Evolutionary conservation across 2,888 invertebrate species (phyloP), one percentile per base, ranked within the genome.

Genomic region (Troides aeacus): DNA sequence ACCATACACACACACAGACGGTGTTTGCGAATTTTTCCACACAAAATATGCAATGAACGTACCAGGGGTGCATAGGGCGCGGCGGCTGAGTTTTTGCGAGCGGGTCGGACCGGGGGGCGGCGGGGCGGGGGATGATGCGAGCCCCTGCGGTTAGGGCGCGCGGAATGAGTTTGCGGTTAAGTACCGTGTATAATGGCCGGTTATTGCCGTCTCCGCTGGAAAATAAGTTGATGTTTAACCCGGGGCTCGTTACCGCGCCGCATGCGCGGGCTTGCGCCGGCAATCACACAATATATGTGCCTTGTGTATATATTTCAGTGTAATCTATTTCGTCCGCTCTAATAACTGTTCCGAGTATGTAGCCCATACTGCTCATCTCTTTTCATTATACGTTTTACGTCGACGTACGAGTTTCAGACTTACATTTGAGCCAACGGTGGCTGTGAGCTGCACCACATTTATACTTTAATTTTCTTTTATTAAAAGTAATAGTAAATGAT

Each of bases 101-200:
- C 30, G 30, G 30, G 5, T 3, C 30, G 30, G 30, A 30, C 5
- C 4, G 30, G 30, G 3, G 30, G 5, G 30, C 30, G 30, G 30
- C 77, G 90, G 90, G 86, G 87, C 74, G 81, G 79, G 86, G 88
- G 88, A 90, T 89, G 89, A 89, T 90, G 90, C 79, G 74, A 74
- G 76, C 82, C 84, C 85, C 87, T 83, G 87, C 76, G 84, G 88
- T 85, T 81, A 84, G 83, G 85, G 83, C 81, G 83, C 23, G 62
- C 30, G 30, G 24, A 62, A 64, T 53, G 24, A 69, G 17, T 39
- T 23, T 60, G 57, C 42, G 59, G 53, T 46, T 66, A 21, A 63
- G 50, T 24, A 15, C 17, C 21, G 57, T 50, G 18, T 23, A 69
- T 58, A 64, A 68, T 59, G 36, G 39, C 24, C 46, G 36, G 18